phyloP scores from a whole-genome alignment of 2,113 vertebrate genomes.

The Bufo gargarizans region DNA sequence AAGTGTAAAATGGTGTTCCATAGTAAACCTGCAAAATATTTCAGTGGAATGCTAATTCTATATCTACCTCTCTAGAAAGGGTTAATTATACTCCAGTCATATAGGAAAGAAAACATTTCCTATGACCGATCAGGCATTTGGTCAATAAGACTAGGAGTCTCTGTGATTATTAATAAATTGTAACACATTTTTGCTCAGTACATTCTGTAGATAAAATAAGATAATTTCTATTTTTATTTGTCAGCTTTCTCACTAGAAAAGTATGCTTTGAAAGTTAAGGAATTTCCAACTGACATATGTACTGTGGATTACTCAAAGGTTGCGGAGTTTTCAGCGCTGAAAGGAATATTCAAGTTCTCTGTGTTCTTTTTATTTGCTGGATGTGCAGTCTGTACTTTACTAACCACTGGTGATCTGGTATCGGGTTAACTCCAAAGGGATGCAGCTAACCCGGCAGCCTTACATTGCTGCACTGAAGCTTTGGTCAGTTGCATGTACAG shows the following conservation, averaged over 20 bases:
- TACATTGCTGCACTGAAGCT: background rate
- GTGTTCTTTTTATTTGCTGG: constrained; percentile 31
- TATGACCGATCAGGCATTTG: background rate
- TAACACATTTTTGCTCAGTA: constrained; percentile 22
- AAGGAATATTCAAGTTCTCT: constrained; percentile 27
- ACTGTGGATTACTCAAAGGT: constrained; percentile 31
- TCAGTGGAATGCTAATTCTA: no score
- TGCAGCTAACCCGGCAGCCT: background rate
- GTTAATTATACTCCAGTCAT: background rate
- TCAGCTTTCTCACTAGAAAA: constrained; percentile 19
- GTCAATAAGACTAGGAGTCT: constrained; percentile 5
- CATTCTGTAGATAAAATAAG: constrained; percentile 20
- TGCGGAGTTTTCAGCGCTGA: constrained; percentile 15
- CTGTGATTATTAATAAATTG: background rate
- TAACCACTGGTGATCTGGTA: constrained; percentile 19
- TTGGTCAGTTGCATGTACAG: background rate
- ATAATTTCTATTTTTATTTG: constrained; percentile 11
- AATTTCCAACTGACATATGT: constrained; percentile 27
- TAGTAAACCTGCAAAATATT: no score
- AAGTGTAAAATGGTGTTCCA: no score
- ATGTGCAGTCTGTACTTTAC: constrained; percentile 35
- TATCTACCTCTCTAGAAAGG: background rate
- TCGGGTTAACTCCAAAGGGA: constrained; percentile 6
- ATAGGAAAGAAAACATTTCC: background rate
- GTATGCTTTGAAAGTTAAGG: constrained; percentile 36